Conservation (phyloP, 1,140 invertebrate species). For the Drosophila sulfurigaster region DNA sequence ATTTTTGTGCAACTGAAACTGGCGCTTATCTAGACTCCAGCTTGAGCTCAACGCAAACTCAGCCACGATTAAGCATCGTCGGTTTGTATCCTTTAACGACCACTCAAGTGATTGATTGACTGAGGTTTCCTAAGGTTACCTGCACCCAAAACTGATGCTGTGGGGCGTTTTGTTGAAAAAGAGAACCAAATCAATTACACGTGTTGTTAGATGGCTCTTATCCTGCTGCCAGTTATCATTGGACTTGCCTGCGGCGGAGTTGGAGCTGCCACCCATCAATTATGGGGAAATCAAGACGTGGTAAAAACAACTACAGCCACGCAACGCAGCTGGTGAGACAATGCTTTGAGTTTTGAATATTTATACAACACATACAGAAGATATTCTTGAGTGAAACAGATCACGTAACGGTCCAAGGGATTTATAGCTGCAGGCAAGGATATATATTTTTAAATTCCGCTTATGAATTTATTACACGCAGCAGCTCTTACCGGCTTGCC, state of each 20-base stretch:
- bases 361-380: slow-evolving; percentile 54
- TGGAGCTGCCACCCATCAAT: slow-evolving; percentile 51
- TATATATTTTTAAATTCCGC: slow-evolving; percentile 71
- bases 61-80: slow-evolving; percentile 2
- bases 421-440: slow-evolving; percentile 52
- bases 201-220: slow-evolving; percentile 20
- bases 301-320: not conserved
- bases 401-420: slow-evolving; percentile 57
- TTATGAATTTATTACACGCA: slow-evolving; percentile 74
- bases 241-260: slow-evolving; percentile 11
- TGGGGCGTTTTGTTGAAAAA: not conserved
- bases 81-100: slow-evolving; percentile 55
- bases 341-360: slow-evolving; percentile 62
- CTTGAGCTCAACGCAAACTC: slow-evolving; percentile 10
- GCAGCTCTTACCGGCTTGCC: slow-evolving; percentile 9
- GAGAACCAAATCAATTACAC: slow-evolving; percentile 14
- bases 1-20: slow-evolving; percentile 13
- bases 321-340: slow-evolving; percentile 7
- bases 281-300: slow-evolving; percentile 39
- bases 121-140: slow-evolving; percentile 46
- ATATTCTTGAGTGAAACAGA: slow-evolving; percentile 41
- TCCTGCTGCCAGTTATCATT: slow-evolving; percentile 42
- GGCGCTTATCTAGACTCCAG: not conserved
- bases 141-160: slow-evolving; percentile 6
- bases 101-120: slow-evolving; percentile 67